Evolutionary conservation across 2,113 vertebrate species (phyloP).

Genomic region (Noturus placidus): DNA sequence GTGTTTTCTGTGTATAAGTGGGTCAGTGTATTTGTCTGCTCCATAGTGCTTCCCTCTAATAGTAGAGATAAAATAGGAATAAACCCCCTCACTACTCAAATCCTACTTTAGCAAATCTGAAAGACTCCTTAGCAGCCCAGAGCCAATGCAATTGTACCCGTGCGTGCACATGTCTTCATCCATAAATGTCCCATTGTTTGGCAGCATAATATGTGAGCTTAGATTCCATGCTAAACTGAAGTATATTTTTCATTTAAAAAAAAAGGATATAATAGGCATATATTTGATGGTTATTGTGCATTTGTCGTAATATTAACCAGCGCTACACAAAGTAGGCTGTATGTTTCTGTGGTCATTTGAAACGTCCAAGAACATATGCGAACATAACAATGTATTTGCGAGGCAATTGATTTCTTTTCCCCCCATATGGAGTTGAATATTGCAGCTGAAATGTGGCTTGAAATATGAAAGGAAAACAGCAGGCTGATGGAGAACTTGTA

Average conservation of each 20-base stretch:
- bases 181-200: conserved; percentile 29
- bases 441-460: not conserved
- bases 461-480: not conserved
- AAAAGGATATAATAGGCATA: not conserved
- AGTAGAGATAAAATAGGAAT: not conserved
- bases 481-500: not conserved
- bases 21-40: not conserved
- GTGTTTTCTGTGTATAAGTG: not conserved
- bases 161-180: conserved; percentile 15
- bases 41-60: not conserved
- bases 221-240: not conserved
- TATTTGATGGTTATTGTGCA: not conserved
- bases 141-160: not conserved
- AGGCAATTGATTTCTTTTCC: not conserved
- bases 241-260: conserved; percentile 15
- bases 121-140: not conserved
- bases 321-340: not conserved
- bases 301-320: conserved; percentile 28
- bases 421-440: not conserved
- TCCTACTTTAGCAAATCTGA: not conserved
- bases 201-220: not conserved
- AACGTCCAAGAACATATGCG: not conserved
- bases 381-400: conserved; percentile 48
- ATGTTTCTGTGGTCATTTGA: conserved; percentile 23
- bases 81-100: not conserved